Percentiles rank a stretch among this genome's conserved stretches.
These are phyloP conservation scores for Macrobrachium nipponense DNA, from an alignment of 1,140 invertebrate species.

Conservation along the genomic window DNA sequence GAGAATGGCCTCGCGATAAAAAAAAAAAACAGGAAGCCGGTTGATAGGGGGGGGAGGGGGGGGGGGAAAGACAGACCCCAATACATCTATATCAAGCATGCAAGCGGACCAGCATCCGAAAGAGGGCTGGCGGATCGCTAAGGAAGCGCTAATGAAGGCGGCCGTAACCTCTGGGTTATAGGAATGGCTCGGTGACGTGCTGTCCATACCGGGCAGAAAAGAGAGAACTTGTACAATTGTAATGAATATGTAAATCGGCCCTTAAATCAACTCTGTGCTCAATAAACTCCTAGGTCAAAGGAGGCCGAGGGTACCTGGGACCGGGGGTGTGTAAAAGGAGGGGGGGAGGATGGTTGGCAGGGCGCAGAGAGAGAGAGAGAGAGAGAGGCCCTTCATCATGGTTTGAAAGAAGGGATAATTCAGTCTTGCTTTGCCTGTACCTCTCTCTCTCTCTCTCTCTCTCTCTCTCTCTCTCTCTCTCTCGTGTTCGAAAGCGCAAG, in stretches of 20 bases:
- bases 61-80: neutral
- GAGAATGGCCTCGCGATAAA: too few relatives aligned
- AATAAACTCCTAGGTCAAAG: slow-evolving; percentile 54
- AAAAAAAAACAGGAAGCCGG: too few relatives aligned
- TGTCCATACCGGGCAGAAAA: slow-evolving; percentile 4
- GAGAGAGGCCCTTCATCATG: too few relatives aligned
- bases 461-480: too few relatives aligned
- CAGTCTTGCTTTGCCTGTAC: too few relatives aligned
- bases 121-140: neutral
- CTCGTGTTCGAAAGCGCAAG: too few relatives aligned
- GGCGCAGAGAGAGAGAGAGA: too few relatives aligned
- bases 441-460: too few relatives aligned
- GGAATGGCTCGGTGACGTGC: slow-evolving; percentile 13
- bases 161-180: too few relatives aligned
- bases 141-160: too few relatives aligned
- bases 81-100: neutral
- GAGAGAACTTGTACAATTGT: slow-evolving; percentile 48
- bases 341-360: slow-evolving; percentile 35
- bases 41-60: too few relatives aligned
- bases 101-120: slow-evolving; percentile 19
- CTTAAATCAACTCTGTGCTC: slow-evolving; percentile 56
- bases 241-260: slow-evolving; percentile 57
- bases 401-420: too few relatives aligned
- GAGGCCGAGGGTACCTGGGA: slow-evolving; percentile 40
- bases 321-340: slow-evolving; percentile 38